Conservation (phyloP, 2,888 invertebrate genomes). For the Eupithecia tripunctaria region DNA sequence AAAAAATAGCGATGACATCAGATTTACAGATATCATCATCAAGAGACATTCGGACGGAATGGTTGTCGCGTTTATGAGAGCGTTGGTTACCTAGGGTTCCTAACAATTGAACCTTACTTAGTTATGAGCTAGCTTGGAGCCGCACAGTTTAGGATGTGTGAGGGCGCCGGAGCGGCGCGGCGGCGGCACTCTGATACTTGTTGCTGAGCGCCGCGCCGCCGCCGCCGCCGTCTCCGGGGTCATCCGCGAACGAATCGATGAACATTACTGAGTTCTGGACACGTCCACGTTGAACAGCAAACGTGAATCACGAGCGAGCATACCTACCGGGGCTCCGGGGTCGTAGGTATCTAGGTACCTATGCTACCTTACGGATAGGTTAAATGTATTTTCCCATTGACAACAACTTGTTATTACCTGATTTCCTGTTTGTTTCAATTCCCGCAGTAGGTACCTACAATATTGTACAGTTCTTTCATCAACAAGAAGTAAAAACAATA, state of each 20-base stretch:
- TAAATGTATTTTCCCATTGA: neutral
- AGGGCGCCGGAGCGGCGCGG: conserved; percentile 20
- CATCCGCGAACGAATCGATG: conserved; percentile 33
- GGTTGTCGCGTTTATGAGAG: neutral
- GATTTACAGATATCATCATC: neutral
- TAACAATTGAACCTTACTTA: neutral
- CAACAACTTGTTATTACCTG: neutral
- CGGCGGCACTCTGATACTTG: conserved; percentile 8
- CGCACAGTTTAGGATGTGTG: conserved; percentile 20
- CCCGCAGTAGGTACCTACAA: neutral
- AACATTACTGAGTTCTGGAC: neutral
- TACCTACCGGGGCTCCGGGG: neutral
- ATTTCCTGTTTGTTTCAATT: conserved; percentile 1
- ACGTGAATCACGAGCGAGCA: conserved; percentile 3
- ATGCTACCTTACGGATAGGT: neutral
- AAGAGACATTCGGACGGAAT: neutral
- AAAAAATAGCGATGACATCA: conserved; percentile 1
- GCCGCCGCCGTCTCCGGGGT: conserved; percentile 9
- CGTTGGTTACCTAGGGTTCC: neutral
- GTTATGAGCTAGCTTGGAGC: conserved; percentile 19
- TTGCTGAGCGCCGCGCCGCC: conserved; percentile 11
- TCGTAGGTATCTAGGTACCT: too few relatives aligned
- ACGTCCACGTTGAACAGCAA: neutral
- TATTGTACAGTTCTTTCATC: neutral
- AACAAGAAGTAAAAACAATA: neutral